A percentile compares a stretch with the other conserved stretches of the same genome.
Evolutionary conservation across 1,140 invertebrate genomes (phyloP).

Genomic region (Callitettix versicolor): DNA sequence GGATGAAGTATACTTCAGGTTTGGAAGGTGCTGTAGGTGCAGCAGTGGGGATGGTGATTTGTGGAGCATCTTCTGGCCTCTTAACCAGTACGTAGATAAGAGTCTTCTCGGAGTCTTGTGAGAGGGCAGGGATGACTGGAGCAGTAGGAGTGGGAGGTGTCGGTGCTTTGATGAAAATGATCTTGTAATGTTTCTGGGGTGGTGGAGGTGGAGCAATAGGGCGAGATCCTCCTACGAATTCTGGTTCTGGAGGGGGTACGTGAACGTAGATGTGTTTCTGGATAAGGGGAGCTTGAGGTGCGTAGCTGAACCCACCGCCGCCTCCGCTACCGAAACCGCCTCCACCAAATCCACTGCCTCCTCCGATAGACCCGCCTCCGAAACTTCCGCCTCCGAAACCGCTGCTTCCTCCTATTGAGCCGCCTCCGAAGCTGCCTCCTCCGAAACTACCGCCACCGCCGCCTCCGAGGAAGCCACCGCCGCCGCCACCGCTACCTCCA

Average conservation of each 20-base stretch:
- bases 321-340: conserved; percentile 28
- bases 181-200: conserved; percentile 76
- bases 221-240: conserved; percentile 43
- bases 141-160: conserved; percentile 59
- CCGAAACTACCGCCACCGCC: conserved; percentile 27
- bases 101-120: conserved; percentile 80
- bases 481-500: conserved; percentile 31
- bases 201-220: conserved; percentile 43
- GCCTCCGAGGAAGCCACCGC: conserved; percentile 25
- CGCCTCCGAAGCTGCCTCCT: conserved; percentile 25
- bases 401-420: conserved; percentile 24
- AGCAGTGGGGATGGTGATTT: conserved; percentile 60
- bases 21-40: conserved; percentile 69
- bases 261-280: conserved; percentile 76
- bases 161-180: conserved; percentile 81
- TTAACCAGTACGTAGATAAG: conserved; percentile 79
- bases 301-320: conserved; percentile 26
- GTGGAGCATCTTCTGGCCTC: conserved; percentile 68
- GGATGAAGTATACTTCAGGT: conserved; percentile 80
- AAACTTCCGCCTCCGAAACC: conserved; percentile 30
- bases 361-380: conserved; percentile 32
- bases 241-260: conserved; percentile 63
- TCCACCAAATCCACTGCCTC: conserved; percentile 22
- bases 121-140: conserved; percentile 55
- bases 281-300: conserved; percentile 38